Evolutionary conservation across 2,888 invertebrate species (phyloP), one percentile per base, ranked within the genome.

Genomic region (Chrysodeixis includens): DNA sequence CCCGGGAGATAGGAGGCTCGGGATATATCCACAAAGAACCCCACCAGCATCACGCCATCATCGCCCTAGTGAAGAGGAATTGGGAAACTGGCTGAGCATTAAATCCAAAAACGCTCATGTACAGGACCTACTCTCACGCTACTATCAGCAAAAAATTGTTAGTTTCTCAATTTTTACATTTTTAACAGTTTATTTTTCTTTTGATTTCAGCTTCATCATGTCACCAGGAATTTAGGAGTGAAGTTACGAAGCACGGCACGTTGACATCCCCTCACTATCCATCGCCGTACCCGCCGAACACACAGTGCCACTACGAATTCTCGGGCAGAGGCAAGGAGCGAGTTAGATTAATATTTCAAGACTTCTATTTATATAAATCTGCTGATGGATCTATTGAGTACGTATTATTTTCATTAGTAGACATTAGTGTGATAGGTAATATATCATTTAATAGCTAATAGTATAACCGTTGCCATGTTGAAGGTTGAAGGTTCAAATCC

Each of bases 271-370:
- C 98, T 20, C 97, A 97, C 86, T 98, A 97, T 90, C 98, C 97
- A n/a, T 96, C 96, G 67, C 96, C 97, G 56, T 98, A 98, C 92
- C 97, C 98, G 56, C 93, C 97, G 30, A 96, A 97, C 85, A 96
- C 97, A 62, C 96, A 97, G 83, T 99, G 99, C 92, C 97, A 97
- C 84, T 99, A 98, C 92, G 98, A 98, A 87, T 99, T 99, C 92
- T 97, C 97, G 86, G 99, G 98, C 52, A 95, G 97, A 75, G 97
- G 97, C 60, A 97, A 97, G 80, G 98, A 99, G 91, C 95, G 98
- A 84, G 97, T 99, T 78, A 97, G 98, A 95, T 96, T 99, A 88
- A 95, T 97, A 83, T 98, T 98, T 95, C 97, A 97, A 88, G 97
- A 98, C 90, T 98, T 98, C 91, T 97, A 97, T 92, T 96, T 98